Base-by-base conservation (phyloP, 2,113 vertebrate genomes). In the Oreochromis niloticus region DNA sequence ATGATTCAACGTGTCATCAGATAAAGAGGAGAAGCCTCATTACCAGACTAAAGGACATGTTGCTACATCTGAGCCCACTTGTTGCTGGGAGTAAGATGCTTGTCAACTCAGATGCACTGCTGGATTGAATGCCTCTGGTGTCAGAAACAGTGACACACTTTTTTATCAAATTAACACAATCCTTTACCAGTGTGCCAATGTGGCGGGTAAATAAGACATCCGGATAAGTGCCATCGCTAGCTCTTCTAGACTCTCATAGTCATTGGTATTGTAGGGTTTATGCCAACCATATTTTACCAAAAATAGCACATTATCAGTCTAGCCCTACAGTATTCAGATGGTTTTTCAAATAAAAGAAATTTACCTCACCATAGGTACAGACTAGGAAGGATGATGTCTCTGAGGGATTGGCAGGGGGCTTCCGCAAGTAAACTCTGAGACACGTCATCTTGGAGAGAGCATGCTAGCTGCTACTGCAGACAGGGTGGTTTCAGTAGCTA, bases 1-100 rank as follows among this genome's bases (percentile, higher is more conserved):
- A 95, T 95, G 68, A 95, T 95, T 93, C 87, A 96, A 63, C 56
- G 27, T 87, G 91, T 92, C 92, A 93, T 87, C 87, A 85, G 88
- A 94, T 88, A 66, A 83, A 71, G 75, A 80, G 80, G 85, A 39
- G 34, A 48, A 78, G 50, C 54, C 86, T 94, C 89, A 93, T 94
- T 94, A 91, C 87, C 66, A 89, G 36, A 88, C 85, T 66, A 90
- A 88, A 91, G 80, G 84, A 87, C 82, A 87, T 86, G 89, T 82
- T 80, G 80, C 83, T 90, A 89, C 81, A 92, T 86, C 84, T 78
- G 78, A 95, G 88, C 83, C 86, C 63, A 86, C 88, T 84, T 85
- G 87, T 57, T 80, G 83, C 57, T 81, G 55, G 19, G 19, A 56
- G 50, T 88, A 81, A 91, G 82, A 63, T 41, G 32, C 36, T n/a